These are phyloP conservation scores for Tapirus indicus DNA, from an alignment of 2,797 vertebrate genomes.

Conservation along the genomic window DNA sequence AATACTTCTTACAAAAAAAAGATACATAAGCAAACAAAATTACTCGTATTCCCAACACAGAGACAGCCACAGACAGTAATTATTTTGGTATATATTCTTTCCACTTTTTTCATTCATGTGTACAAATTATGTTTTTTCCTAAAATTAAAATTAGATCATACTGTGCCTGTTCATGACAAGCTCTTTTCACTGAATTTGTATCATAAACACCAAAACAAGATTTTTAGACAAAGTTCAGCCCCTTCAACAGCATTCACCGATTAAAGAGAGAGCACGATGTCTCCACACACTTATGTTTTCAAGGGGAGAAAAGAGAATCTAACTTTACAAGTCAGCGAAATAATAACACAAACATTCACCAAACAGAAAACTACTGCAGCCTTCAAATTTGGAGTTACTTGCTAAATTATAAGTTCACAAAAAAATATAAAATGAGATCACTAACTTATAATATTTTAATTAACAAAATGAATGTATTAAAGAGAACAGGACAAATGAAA, in stretches of 20 bases:
- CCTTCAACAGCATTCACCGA: background rate
- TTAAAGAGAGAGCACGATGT: background rate
- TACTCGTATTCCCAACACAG: background rate
- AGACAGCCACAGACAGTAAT: background rate
- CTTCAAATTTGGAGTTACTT: conserved; percentile 25
- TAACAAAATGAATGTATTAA: conserved; percentile 17
- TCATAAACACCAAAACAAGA: background rate
- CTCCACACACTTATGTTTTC: background rate
- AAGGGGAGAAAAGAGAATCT: background rate
- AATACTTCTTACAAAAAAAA: background rate
- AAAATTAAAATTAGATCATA: conserved; percentile 11
- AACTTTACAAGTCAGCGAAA: conserved; percentile 47
- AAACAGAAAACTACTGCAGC: background rate
- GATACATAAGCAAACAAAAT: background rate
- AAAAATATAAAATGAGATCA: background rate
- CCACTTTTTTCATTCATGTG: background rate
- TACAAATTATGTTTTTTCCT: background rate
- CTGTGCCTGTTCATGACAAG: background rate
- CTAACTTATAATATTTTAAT: conserved; percentile 27
- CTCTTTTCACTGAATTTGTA: background rate
- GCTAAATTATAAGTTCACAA: conserved; percentile 15
- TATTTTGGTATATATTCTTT: background rate
- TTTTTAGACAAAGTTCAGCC: conserved; percentile 1
- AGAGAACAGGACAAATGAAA: background rate
- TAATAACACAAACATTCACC: background rate